These are phyloP conservation scores for Tursiops truncatus DNA, from an alignment of 2,113 vertebrate genomes.

Conservation along the genomic window DNA sequence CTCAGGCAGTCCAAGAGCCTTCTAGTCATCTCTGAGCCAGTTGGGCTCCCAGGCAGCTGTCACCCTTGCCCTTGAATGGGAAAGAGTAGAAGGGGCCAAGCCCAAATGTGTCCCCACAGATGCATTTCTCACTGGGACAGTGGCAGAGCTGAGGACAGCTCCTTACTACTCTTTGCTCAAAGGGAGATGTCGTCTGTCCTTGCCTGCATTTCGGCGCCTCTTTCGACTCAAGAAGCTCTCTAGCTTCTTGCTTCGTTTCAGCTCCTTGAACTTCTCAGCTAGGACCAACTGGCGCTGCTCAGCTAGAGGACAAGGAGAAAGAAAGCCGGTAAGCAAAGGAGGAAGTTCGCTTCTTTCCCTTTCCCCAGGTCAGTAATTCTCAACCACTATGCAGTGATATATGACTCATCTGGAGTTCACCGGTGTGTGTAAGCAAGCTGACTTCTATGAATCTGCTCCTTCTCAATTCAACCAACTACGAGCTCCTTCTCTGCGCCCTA, in stretches of 20 bases:
- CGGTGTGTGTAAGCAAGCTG: neutral
- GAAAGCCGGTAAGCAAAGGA: neutral
- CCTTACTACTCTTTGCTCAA: constrained; percentile 74
- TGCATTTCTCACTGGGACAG: neutral
- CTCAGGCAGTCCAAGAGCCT: neutral
- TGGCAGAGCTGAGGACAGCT: neutral
- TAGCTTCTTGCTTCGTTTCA: constrained; percentile 94
- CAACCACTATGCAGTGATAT: neutral
- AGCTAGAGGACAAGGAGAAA: constrained; percentile 81
- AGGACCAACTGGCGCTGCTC: constrained; percentile 91
- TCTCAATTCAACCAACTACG: neutral
- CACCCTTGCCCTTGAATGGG: neutral
- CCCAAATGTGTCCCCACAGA: neutral
- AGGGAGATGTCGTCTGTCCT: constrained; percentile 92
- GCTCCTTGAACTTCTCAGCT: constrained; percentile 90
- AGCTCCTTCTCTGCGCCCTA: neutral
- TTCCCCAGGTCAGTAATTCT: neutral
- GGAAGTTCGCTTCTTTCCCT: neutral
- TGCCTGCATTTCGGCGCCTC: constrained; percentile 93
- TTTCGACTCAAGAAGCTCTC: constrained; percentile 95
- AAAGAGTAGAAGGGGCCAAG: neutral
- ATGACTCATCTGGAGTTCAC: neutral
- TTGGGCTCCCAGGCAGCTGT: neutral
- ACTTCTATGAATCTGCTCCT: neutral
- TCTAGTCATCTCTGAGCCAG: neutral